Percentiles rank a stretch among this genome's conserved stretches.
These are phyloP conservation scores for Macrophya alboannulata DNA, from an alignment of 2,888 invertebrate species.

Conservation along the genomic window DNA sequence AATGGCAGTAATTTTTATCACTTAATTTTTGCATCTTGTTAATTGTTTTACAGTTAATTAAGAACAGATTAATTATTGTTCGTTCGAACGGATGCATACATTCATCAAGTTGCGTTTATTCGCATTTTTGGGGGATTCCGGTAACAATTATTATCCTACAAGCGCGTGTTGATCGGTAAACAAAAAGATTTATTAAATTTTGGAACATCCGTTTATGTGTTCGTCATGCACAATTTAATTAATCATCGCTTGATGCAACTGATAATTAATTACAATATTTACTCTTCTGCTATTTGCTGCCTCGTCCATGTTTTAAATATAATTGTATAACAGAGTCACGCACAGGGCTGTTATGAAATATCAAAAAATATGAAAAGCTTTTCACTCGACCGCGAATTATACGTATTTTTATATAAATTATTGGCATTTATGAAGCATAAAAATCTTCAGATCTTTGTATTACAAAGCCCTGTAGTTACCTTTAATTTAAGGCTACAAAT, in stretches of 20 bases:
- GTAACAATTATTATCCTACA: not conserved
- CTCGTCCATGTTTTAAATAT: not conserved
- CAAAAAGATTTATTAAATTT: not conserved
- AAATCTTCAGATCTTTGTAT: not conserved
- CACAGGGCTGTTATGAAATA: not conserved
- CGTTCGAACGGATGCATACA: not conserved
- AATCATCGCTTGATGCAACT: not conserved
- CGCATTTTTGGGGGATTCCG: not conserved
- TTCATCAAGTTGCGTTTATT: not conserved
- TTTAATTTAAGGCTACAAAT: not conserved
- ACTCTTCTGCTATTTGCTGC: not conserved
- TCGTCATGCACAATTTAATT: not conserved
- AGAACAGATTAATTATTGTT: not conserved
- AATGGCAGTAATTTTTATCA: not conserved
- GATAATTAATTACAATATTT: not conserved
- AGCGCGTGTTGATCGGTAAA: not conserved
- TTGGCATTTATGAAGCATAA: not conserved
- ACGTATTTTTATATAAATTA: not conserved
- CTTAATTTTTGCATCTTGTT: not conserved
- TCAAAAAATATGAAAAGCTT: not conserved
- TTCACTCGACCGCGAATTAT: not conserved
- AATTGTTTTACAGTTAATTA: not conserved
- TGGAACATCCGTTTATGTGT: not conserved
- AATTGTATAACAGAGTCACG: constrained; percentile 3
- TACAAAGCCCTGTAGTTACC: not conserved